Percentiles rank a stretch among this genome's conserved stretches.
These are phyloP conservation scores for Orthonyx spaldingii DNA, from an alignment of 2,113 vertebrate genomes.

Conservation along the genomic window DNA sequence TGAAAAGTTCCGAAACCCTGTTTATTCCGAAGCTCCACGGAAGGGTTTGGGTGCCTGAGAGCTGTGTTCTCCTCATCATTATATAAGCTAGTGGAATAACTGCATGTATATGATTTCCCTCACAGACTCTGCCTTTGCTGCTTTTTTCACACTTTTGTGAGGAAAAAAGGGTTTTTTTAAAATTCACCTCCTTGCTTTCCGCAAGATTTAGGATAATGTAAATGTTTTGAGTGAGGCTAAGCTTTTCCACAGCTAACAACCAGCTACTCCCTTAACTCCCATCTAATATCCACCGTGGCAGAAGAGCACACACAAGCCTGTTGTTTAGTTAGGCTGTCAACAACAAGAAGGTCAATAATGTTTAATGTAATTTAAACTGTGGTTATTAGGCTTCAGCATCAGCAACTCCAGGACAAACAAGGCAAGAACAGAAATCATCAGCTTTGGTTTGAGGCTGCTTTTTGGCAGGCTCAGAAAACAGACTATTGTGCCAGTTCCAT, in stretches of 20 bases:
- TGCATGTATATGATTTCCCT: not conserved
- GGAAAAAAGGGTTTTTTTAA: not conserved
- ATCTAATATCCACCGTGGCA: not conserved
- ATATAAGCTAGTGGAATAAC: not conserved
- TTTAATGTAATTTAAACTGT: slow-evolving; percentile 23
- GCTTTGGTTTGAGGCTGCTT: slow-evolving; percentile 12
- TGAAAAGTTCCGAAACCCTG: not conserved
- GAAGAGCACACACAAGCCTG: not conserved
- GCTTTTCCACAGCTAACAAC: not conserved
- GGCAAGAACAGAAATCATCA: slow-evolving; percentile 28
- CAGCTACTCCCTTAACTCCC: not conserved
- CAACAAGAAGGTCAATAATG: slow-evolving; percentile 21
- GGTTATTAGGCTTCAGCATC: slow-evolving; percentile 38
- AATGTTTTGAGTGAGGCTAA: not conserved
- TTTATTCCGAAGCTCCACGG: not conserved
- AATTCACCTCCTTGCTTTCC: not conserved
- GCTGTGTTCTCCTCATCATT: not conserved
- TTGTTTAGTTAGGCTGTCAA: slow-evolving; percentile 14
- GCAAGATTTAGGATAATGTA: not conserved
- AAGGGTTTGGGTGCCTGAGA: not conserved
- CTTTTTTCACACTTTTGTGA: not conserved
- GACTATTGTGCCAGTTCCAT: not conserved
- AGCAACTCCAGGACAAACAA: slow-evolving; percentile 44
- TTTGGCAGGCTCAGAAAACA: slow-evolving; percentile 40
- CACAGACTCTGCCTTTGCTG: not conserved